Evolutionary conservation across 2,797 vertebrate genomes (phyloP).

Genomic region (Nothura maculosa): DNA sequence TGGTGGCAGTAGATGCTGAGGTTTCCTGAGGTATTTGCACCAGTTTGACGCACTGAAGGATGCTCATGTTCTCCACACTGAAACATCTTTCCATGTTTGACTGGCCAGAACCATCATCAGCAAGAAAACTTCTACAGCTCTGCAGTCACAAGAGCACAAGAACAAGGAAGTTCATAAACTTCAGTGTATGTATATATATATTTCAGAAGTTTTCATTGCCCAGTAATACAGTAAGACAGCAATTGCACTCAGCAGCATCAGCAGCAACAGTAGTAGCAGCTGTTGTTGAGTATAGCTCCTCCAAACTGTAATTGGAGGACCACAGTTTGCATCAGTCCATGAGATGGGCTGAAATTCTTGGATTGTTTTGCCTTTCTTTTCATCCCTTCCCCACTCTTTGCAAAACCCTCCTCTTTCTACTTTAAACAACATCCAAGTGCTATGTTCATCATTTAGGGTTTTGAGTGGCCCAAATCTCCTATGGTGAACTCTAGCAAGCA

Average conservation of each 20-base stretch:
- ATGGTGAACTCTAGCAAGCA: neutral
- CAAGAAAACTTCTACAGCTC: neutral
- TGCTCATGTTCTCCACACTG: neutral
- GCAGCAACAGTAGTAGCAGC: neutral
- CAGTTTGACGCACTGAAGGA: neutral
- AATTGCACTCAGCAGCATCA: neutral
- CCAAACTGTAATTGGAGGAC: neutral
- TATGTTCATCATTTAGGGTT: rapidly evolving
- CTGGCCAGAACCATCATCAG: neutral
- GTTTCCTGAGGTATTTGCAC: neutral
- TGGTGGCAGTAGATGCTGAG: neutral
- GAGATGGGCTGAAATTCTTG: neutral
- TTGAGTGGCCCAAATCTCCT: neutral
- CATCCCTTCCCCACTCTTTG: neutral
- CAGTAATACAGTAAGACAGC: neutral
- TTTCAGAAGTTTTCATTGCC: neutral
- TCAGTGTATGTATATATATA: neutral
- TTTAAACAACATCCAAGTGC: neutral
- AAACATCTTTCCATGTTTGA: neutral
- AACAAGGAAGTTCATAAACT: neutral
- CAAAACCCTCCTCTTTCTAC: neutral
- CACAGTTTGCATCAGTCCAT: rapidly evolving
- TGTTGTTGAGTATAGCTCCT: too few species aligned
- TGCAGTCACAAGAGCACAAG: too few species aligned
- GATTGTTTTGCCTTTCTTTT: neutral